Conservation (phyloP, 2,888 invertebrate genomes). For the Dysmachus trigonus region DNA sequence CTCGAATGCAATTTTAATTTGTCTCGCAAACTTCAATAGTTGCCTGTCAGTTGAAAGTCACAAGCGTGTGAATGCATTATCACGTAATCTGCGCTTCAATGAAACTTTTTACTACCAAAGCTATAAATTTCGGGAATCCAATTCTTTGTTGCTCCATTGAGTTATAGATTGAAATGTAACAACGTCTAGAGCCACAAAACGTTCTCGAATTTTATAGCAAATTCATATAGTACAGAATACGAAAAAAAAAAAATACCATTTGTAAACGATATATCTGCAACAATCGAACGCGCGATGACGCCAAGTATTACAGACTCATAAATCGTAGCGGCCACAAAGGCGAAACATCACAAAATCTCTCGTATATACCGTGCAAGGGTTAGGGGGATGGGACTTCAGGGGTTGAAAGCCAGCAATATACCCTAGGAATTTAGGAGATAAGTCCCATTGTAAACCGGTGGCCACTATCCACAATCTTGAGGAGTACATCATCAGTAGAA, state of each 20-base stretch:
- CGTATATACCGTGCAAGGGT: not conserved
- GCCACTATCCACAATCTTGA: constrained; percentile 1
- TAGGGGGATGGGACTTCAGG: not conserved
- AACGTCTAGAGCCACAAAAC: not conserved
- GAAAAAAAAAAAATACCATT: not conserved
- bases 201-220: not conserved
- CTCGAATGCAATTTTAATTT: not conserved
- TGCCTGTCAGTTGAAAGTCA: not conserved
- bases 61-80: not conserved
- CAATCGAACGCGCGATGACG: not conserved
- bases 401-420: not conserved
- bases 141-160: not conserved
- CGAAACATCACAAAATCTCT: not conserved
- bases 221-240: too few relatives aligned
- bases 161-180: not conserved
- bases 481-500: not conserved
- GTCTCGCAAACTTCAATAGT: not conserved
- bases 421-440: not conserved
- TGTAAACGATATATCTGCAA: not conserved
- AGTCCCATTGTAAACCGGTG: not conserved
- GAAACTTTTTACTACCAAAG: not conserved
- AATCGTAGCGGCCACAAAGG: not conserved
- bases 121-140: not conserved
- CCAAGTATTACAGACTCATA: not conserved
- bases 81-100: not conserved